Base-by-base conservation (phyloP, 2,797 vertebrate genomes). In the Champsocephalus gunnari region DNA sequence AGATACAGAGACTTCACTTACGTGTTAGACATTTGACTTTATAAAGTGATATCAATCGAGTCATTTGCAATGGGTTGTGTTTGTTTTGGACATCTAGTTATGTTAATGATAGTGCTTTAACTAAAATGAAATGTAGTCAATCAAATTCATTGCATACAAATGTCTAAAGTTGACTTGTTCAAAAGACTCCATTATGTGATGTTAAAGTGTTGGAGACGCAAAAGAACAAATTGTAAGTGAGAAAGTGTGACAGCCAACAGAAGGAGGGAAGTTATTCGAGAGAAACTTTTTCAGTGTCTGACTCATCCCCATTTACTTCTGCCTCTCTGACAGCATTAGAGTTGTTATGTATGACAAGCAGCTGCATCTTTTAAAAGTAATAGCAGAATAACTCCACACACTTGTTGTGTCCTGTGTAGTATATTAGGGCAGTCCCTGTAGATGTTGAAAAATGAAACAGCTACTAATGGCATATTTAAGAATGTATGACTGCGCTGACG, bases 211-310 rank as follows among this genome's bases (percentile, higher is more conserved):
- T 79, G 54, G 24, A 28, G 57, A 56, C 45, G 71, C 43, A 66
- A 56, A 81, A 78, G 71, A 90, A 88, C 60, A 80, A 73, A 71
- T 38, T 78, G 73, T 74, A 51, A 78, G 75, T 73, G 82, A 76
- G 73, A 82, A 79, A 60, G 84, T 82, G 82, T 64, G 83, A 85
- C 68, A 83, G 86, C 81, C 76, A 60, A 74, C 77, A 81, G 72
- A 61, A 59, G 79, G 71, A 87, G 78, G 76, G 43, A 79, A 86
- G 63, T 75, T 76, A 75, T 83, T 58, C 62, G 81, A 54, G 82
- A 80, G 81, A 88, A 88, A 75, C 49, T 21, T 89, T 85, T 92
- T 88, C 90, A 60, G 79, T 81, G 66, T 75, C 83, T 88, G 89
- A 89, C 80, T 91, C 86, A 87, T 88, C 61, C 83, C 61, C 78